Base-by-base conservation (phyloP, 1,140 invertebrate species). In the Colletes gigas region DNA sequence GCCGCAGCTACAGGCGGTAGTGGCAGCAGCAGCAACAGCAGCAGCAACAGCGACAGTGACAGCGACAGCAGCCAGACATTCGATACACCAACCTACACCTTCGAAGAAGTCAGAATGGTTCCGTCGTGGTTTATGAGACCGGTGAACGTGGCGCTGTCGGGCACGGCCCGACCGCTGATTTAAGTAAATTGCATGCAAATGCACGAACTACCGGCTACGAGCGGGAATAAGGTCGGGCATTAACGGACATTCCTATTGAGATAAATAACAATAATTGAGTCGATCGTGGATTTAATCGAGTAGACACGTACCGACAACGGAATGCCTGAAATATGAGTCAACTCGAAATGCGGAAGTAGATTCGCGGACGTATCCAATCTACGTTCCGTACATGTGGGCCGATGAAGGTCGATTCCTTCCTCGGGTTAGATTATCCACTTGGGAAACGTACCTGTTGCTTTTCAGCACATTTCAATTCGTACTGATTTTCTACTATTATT, bases 161-260 rank as follows among this genome's bases (percentile, higher is more conserved):
- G 60, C 85, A 76, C 76, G 76, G 70, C 75, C 68, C 73, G 50
- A 57, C 71, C 78, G 74, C 47, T 82, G 83, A 86, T 85, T 85
- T 83, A 82, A 87, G 83, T 88, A 90, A 89, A 89, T 90, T 89
- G 83, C 88, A 86, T 89, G 84, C 81, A 90, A 89, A 89, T 90
- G 69, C 83, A 81, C 68, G 63, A 82, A 86, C 78, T 82, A 84
- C 83, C 78, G 78, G 69, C 65, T 81, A 44, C 69, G 69, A 60
- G 75, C 59, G 78, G 70, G 83, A 89, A 89, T 88, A 89, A 85
- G 88, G 84, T 82, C 88, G 86, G 67, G 52, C 60, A 88, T 89
- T 86, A 85, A 78, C 83, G 66, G 75, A 60, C 81, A 63, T 81
- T 81, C 62, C 80, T 83, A 85, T 86, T 84, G 68, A 81, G 77